These are phyloP conservation scores for Dendrocincla tyrannina DNA, from an alignment of 2,797 vertebrate genomes.

Conservation along the genomic window DNA sequence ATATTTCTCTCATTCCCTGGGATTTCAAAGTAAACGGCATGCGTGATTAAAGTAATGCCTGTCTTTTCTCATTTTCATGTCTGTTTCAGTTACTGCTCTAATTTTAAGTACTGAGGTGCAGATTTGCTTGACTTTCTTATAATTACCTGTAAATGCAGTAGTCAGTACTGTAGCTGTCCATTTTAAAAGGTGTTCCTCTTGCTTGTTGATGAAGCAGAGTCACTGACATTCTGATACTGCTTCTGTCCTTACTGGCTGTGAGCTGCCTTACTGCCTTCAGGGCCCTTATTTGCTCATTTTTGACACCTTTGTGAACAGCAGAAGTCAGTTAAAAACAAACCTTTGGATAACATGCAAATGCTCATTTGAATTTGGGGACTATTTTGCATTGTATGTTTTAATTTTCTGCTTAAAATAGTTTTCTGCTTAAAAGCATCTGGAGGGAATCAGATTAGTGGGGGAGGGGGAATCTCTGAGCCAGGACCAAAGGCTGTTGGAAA, in stretches of 20 bases:
- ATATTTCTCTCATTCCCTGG: neutral
- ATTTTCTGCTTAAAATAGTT: constrained; percentile 4
- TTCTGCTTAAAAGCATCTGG: neutral
- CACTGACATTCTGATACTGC: neutral
- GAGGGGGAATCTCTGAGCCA: neutral
- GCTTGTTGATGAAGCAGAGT: neutral
- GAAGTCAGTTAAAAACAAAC: neutral
- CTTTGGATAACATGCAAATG: neutral
- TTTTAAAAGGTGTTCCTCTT: neutral
- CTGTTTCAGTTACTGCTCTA: neutral
- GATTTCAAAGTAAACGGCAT: neutral
- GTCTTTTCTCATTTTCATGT: neutral
- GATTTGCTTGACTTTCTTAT: neutral
- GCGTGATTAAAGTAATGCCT: neutral
- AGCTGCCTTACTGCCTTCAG: neutral
- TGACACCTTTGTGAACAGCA: neutral
- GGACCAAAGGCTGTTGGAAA: neutral
- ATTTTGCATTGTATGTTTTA: neutral
- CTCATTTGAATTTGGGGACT: neutral
- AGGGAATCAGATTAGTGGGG: neutral
- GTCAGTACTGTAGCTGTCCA: neutral
- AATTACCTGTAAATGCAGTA: neutral
- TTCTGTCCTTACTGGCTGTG: neutral
- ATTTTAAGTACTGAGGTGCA: neutral
- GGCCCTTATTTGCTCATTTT: neutral